Percentiles rank a stretch among this genome's conserved stretches.
These are phyloP conservation scores for Apeira syringaria DNA, from an alignment of 2,888 invertebrate genomes.

Conservation along the genomic window DNA sequence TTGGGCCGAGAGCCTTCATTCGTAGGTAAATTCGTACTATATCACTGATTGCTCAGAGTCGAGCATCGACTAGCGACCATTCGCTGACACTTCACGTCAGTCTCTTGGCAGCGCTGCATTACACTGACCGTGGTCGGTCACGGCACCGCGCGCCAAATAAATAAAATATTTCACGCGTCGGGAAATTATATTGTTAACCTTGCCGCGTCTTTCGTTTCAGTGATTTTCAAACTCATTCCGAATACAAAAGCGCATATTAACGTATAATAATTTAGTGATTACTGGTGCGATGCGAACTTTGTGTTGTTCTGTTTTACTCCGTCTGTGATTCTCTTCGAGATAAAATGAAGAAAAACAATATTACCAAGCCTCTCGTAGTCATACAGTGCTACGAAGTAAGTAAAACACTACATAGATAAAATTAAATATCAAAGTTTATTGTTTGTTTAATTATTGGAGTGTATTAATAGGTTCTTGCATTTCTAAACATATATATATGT, in stretches of 20 bases:
- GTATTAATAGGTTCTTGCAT: conserved; percentile 31
- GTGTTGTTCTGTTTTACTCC: conserved; percentile 12
- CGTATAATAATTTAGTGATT: conserved; percentile 23
- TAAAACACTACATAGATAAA: conserved; percentile 32
- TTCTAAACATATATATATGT: neutral
- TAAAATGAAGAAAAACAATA: conserved; percentile 62
- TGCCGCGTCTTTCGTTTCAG: conserved; percentile 54
- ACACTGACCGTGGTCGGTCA: conserved; percentile 28
- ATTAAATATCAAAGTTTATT: neutral
- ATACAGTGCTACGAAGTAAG: conserved; percentile 86
- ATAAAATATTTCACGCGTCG: conserved; percentile 58
- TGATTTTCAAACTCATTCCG: conserved; percentile 41
- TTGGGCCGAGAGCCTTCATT: conserved; percentile 28
- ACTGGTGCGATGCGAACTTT: conserved; percentile 3
- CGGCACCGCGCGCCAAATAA: conserved; percentile 29
- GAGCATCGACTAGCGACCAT: too few relatives aligned
- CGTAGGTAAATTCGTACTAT: conserved; percentile 11
- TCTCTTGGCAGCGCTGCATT: conserved; percentile 46
- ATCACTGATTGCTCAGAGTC: conserved; percentile 15
- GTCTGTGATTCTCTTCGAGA: conserved; percentile 9
- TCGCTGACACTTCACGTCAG: conserved; percentile 33
- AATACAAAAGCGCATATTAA: conserved; percentile 14
- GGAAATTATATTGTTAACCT: conserved; percentile 66
- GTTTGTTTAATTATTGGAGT: conserved; percentile 44
- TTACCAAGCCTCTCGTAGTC: conserved; percentile 78